Percentiles rank a stretch among this genome's conserved stretches.
Evolutionary conservation across 2,797 vertebrate species (phyloP).

Genomic region (Emys orbicularis): DNA sequence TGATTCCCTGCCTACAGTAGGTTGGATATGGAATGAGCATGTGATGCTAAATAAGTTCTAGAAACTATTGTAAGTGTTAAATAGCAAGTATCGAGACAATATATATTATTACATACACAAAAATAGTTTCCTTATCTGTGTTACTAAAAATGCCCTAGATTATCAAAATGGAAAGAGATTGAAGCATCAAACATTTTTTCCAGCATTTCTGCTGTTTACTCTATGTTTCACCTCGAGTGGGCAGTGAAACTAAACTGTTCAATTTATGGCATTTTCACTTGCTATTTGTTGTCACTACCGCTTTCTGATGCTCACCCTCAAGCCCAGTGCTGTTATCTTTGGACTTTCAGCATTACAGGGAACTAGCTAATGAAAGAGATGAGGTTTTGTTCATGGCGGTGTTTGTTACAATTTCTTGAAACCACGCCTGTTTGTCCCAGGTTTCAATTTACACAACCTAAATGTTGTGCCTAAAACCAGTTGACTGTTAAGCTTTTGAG

Average conservation of each 20-base stretch:
- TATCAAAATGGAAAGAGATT: not conserved
- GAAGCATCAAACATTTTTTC: not conserved
- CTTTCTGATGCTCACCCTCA: not conserved
- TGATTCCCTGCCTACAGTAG: not conserved
- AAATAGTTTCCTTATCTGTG: not conserved
- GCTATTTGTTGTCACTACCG: fast-evolving
- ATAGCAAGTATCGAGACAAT: not conserved
- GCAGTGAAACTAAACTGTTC: not conserved
- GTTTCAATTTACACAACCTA: conserved; percentile 31
- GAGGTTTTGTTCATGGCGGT: not conserved
- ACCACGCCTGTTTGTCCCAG: not conserved
- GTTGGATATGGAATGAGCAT: not conserved
- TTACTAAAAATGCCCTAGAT: not conserved
- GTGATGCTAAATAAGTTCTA: not conserved
- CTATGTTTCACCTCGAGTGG: not conserved
- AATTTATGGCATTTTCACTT: fast-evolving
- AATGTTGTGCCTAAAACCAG: not conserved
- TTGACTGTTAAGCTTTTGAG: conserved; percentile 44
- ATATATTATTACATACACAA: not conserved
- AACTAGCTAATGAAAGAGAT: not conserved
- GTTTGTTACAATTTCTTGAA: not conserved
- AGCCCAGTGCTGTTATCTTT: not conserved
- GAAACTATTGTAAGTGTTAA: not conserved
- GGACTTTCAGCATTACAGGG: not conserved
- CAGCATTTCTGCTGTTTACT: not conserved